Evolutionary conservation across 2,888 invertebrate species (phyloP).

Genomic region (Aleiodes testaceus): DNA sequence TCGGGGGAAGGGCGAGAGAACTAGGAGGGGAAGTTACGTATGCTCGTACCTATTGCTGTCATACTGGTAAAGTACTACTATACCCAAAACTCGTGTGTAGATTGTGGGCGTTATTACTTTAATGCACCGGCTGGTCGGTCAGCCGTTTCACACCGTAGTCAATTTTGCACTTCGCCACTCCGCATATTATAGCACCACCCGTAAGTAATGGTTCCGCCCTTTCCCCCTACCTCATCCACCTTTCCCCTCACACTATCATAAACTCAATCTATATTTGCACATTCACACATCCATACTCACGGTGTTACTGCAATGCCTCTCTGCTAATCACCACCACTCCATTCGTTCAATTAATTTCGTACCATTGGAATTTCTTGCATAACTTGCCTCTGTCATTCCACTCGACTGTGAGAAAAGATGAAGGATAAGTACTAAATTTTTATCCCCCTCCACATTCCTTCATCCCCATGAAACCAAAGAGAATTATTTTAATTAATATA

Average conservation of each 20-base stretch:
- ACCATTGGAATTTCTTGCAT: conserved; percentile 1
- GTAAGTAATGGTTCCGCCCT: conserved; percentile 48
- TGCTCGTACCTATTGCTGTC: conserved; percentile 22
- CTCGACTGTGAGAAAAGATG: background rate
- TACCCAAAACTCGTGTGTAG: conserved; percentile 29
- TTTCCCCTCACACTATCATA: conserved; percentile 6
- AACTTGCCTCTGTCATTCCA: background rate
- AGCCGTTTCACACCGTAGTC: conserved; percentile 47
- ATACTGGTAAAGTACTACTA: conserved; percentile 18
- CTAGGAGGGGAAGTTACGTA: conserved; percentile 1
- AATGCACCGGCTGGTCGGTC: conserved; percentile 49
- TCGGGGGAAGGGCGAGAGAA: background rate
- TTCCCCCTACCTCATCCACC: conserved; percentile 9
- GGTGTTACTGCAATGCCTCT: background rate
- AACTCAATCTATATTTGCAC: conserved; percentile 15
- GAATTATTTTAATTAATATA: conserved; percentile 39
- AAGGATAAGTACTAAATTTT: background rate
- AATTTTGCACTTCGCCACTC: conserved; percentile 52
- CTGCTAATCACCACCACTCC: conserved; percentile 26
- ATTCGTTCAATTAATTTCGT: conserved; percentile 38
- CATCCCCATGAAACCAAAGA: conserved; percentile 25
- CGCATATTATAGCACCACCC: conserved; percentile 47
- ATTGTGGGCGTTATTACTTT: conserved; percentile 50
- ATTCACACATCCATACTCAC: conserved; percentile 11
- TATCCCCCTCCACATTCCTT: too few species aligned